Evolutionary conservation across 2,797 vertebrate genomes (phyloP).

Genomic region (Rhodeus uyekii): DNA sequence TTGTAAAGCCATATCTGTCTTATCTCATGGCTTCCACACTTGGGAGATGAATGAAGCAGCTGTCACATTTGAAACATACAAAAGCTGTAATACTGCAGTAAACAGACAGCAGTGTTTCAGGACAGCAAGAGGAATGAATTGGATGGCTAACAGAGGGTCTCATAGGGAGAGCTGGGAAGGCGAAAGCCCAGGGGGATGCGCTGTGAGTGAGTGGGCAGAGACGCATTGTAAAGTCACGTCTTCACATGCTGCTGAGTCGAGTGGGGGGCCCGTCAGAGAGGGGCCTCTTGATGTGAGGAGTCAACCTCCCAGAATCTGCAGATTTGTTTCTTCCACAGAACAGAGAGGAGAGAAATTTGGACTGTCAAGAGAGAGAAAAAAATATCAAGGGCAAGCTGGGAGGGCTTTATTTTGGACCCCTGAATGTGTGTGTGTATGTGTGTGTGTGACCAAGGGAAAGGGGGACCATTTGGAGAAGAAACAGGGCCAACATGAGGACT

Average conservation of each 20-base stretch:
- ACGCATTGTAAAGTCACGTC: constrained; percentile 7
- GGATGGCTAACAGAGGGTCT: constrained; percentile 18
- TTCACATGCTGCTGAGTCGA: constrained; percentile 13
- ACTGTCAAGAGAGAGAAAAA: constrained; percentile 32
- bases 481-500: constrained; percentile 20
- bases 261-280: constrained; percentile 2
- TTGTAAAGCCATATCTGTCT: constrained; percentile 81
- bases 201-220: constrained; percentile 67
- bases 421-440: constrained; percentile 34
- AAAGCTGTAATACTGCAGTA: constrained; percentile 82
- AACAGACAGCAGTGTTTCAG: constrained; percentile 76
- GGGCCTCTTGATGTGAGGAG: constrained; percentile 38
- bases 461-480: constrained; percentile 1
- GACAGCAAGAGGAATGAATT: constrained; percentile 28
- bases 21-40: constrained; percentile 80
- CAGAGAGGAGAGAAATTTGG: constrained; percentile 4
- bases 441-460: constrained; percentile 41
- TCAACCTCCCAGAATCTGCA: constrained; percentile 29
- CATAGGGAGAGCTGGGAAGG: constrained; percentile 34
- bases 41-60: constrained; percentile 81
- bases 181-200: constrained; percentile 45
- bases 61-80: constrained; percentile 84
- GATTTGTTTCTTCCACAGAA: constrained; percentile 5
- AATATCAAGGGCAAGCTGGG: constrained; percentile 38
- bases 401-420: constrained; percentile 38